Percentiles rank a stretch among this genome's conserved stretches.
Conservation (phyloP, 2,113 vertebrate species). For the cat (Felis catus) region DNA sequence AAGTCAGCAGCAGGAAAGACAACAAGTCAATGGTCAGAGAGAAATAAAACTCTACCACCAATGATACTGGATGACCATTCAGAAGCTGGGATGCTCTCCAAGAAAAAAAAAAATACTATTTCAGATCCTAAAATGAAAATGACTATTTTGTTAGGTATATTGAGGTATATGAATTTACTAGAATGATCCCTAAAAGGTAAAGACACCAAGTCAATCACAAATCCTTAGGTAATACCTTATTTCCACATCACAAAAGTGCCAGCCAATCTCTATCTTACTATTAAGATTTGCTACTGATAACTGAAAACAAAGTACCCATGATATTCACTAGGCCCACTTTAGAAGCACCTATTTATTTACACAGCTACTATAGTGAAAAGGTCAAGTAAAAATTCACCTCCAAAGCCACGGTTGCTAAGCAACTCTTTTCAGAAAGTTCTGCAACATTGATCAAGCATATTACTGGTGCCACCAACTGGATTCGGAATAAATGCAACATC, state of each 20-base stretch:
- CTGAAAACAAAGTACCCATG: slow-evolving; percentile 63
- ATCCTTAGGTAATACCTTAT: slow-evolving; percentile 2
- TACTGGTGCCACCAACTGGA: slow-evolving; percentile 73
- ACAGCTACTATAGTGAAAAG: slow-evolving; percentile 81
- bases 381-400: slow-evolving; percentile 85
- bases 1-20: neutral
- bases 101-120: slow-evolving; percentile 1
- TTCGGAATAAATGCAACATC: slow-evolving; percentile 77
- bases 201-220: neutral
- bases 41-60: neutral
- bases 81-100: neutral
- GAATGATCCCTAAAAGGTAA: neutral
- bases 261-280: slow-evolving; percentile 33
- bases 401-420: slow-evolving; percentile 89
- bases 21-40: neutral
- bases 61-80: neutral
- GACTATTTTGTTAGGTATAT: neutral
- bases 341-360: slow-evolving; percentile 84
- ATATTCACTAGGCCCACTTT: slow-evolving; percentile 64
- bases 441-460: slow-evolving; percentile 81
- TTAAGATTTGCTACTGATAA: slow-evolving; percentile 65
- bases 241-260: slow-evolving; percentile 47
- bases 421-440: slow-evolving; percentile 85
- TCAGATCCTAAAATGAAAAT: neutral
- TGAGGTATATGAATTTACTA: neutral